Percentiles rank a stretch among this genome's conserved stretches.
Conservation (phyloP, 1,140 invertebrate species). For the Ruditapes philippinarum region DNA sequence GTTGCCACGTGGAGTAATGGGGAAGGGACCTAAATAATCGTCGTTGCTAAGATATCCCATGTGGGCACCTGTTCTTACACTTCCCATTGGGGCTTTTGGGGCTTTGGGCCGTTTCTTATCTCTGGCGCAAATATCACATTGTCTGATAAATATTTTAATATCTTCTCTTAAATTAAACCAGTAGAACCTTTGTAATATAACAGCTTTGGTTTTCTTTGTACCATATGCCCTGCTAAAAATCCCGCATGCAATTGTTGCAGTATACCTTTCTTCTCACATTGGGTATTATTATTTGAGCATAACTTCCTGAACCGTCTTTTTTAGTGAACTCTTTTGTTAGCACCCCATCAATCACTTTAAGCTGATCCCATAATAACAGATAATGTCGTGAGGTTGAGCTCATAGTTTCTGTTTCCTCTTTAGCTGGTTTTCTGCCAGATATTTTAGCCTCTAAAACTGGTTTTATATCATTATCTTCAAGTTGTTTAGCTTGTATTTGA, state of each 20-base stretch:
- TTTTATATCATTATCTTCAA: background rate
- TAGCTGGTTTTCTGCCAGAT: background rate
- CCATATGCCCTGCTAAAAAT: conserved; percentile 20
- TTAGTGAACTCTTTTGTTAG: background rate
- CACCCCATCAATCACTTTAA: background rate
- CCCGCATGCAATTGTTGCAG: background rate
- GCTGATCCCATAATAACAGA: background rate
- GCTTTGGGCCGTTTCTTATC: conserved; percentile 9
- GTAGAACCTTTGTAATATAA: background rate
- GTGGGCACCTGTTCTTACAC: background rate
- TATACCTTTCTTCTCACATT: background rate
- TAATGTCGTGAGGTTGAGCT: background rate
- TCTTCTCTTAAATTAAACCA: conserved; percentile 36
- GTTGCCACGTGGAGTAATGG: conserved; percentile 8
- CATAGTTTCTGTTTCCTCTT: background rate
- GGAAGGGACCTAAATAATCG: conserved; percentile 24
- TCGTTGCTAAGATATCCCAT: background rate
- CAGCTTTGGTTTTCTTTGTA: conserved; percentile 19
- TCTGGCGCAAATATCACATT: conserved; percentile 15
- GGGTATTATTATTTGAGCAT: background rate
- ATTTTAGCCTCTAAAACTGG: background rate
- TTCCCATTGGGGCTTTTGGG: conserved; percentile 21
- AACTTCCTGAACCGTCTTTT: background rate
- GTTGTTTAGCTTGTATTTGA: background rate
- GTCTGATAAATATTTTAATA: background rate